phyloP scores from a whole-genome alignment of 2,797 vertebrate species.

The Hippoglossus hippoglossus region DNA sequence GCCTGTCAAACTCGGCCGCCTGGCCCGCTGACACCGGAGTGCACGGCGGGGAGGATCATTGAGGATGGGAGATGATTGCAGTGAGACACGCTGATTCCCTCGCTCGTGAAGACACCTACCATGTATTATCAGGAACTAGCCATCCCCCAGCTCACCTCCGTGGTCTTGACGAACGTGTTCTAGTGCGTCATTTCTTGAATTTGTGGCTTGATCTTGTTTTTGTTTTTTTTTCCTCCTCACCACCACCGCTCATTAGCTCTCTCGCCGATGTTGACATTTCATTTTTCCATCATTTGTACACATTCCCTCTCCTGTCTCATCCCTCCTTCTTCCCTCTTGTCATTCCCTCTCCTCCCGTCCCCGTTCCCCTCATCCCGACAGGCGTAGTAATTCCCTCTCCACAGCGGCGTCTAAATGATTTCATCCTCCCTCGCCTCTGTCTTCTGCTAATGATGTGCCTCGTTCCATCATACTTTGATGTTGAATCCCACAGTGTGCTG shows the following conservation, averaged over 20 bases:
- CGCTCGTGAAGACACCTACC: slow-evolving; percentile 10
- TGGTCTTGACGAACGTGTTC: slow-evolving; percentile 15
- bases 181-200: slow-evolving; percentile 9
- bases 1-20: slow-evolving; percentile 39
- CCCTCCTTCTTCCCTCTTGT: slow-evolving; percentile 24
- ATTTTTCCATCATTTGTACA: slow-evolving; percentile 40
- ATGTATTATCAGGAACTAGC: slow-evolving; percentile 32
- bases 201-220: slow-evolving; percentile 11
- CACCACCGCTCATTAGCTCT: slow-evolving; percentile 28
- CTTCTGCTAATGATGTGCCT: slow-evolving; percentile 78
- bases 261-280: slow-evolving; percentile 49
- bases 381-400: slow-evolving; percentile 73
- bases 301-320: slow-evolving; percentile 22
- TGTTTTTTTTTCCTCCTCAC: slow-evolving; percentile 4
- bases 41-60: background rate
- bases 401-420: slow-evolving; percentile 74
- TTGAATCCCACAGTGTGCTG: slow-evolving; percentile 53
- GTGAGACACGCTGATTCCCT: background rate
- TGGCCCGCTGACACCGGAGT: slow-evolving; percentile 19
- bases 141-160: slow-evolving; percentile 6
- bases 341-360: slow-evolving; percentile 21
- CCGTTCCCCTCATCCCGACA: slow-evolving; percentile 47
- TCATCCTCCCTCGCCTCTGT: slow-evolving; percentile 69
- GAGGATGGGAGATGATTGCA: slow-evolving; percentile 27
- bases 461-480: slow-evolving; percentile 78